Percentiles rank a stretch among this genome's conserved stretches.
phyloP scores from a whole-genome alignment of 2,113 vertebrate species.

The Glaucidium brasilianum region DNA sequence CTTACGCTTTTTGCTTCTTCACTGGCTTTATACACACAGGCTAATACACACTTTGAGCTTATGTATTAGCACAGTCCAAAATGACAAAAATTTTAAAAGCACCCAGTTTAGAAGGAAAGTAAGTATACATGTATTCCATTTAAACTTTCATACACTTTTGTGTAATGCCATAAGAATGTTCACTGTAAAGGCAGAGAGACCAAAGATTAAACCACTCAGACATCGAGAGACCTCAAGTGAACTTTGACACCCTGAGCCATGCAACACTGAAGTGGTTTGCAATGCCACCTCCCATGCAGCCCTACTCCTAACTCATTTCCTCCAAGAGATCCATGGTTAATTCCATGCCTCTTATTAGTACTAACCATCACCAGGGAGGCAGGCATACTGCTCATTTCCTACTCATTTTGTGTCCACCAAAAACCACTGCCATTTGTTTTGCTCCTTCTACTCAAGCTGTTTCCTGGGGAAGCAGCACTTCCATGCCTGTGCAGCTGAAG shows the following conservation, averaged over 20 bases:
- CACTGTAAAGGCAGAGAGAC: not conserved
- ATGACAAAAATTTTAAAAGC: not conserved
- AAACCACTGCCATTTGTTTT: fast-evolving
- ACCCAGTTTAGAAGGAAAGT: not conserved
- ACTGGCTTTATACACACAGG: not conserved
- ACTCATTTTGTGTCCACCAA: too few relatives aligned
- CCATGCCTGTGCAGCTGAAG: not conserved
- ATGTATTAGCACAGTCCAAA: not conserved
- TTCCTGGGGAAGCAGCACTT: fast-evolving
- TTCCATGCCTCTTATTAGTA: not conserved
- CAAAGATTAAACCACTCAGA: not conserved
- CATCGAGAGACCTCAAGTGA: fast-evolving
- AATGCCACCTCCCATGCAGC: fast-evolving
- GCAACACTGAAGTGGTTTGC: not conserved
- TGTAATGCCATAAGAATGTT: not conserved
- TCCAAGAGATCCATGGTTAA: not conserved
- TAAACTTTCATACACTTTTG: not conserved
- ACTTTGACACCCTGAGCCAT: not conserved
- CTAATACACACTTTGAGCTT: not conserved
- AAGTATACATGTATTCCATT: not conserved
- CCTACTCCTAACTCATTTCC: not conserved
- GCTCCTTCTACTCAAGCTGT: not conserved
- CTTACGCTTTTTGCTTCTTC: not conserved
- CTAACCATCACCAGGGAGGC: not conserved
- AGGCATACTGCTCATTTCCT: not conserved